Evolutionary conservation across 2,113 vertebrate species (phyloP).

Genomic region (Coracopsis vasa): DNA sequence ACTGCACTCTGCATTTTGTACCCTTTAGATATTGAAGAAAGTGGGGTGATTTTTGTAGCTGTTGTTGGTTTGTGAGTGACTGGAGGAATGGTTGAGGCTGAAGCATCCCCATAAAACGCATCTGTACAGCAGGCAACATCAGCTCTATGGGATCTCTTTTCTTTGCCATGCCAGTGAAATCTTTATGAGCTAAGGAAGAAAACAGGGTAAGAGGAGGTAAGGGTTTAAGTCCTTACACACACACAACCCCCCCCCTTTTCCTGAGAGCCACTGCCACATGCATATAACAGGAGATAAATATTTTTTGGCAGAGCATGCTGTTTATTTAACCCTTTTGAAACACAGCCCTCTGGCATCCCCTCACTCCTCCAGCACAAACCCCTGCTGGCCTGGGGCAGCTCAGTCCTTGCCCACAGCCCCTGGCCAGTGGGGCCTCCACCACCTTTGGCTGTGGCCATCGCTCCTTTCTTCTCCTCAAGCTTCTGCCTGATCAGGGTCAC

Average conservation of each 20-base stretch:
- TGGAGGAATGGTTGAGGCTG: not conserved
- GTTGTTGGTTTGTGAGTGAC: rapidly evolving
- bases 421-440: rapidly evolving
- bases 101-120: rapidly evolving
- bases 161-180: not conserved
- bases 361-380: not conserved
- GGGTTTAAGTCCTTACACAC: not conserved
- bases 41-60: not conserved
- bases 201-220: not conserved
- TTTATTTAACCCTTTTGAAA: slow-evolving; percentile 57
- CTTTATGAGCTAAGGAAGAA: not conserved
- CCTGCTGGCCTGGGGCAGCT: not conserved
- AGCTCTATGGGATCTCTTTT: not conserved
- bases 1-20: not conserved
- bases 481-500: not conserved
- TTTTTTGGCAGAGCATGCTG: not conserved
- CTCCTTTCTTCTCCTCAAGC: not conserved
- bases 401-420: not conserved
- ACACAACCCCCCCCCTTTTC: not conserved
- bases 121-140: not conserved
- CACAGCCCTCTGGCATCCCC: not conserved
- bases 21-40: not conserved
- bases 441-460: not conserved
- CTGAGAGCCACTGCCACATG: not conserved
- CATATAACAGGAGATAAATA: slow-evolving; percentile 18